Percentiles rank a stretch among this genome's conserved stretches.
Conservation (phyloP, 1,140 invertebrate genomes). For the Pemphigus obesinymphae region DNA sequence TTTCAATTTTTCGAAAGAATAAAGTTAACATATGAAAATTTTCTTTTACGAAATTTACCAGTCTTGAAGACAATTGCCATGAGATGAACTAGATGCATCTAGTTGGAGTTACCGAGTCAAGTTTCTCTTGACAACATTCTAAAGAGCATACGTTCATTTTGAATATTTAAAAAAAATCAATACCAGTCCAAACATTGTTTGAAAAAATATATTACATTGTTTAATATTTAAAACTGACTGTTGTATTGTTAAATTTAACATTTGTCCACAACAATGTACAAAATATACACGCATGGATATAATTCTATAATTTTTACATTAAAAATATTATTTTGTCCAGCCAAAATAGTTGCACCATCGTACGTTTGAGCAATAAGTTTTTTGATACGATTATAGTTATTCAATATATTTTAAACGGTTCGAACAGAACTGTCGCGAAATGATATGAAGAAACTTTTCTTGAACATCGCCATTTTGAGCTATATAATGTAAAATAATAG, state of each 20-base stretch:
- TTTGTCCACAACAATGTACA: not conserved
- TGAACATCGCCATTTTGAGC: not conserved
- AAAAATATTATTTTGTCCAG: not conserved
- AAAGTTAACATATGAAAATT: not conserved
- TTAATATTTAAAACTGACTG: not conserved
- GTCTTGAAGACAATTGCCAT: not conserved
- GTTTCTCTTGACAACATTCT: too few species aligned
- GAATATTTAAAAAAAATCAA: too few species aligned
- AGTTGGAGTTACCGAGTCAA: too few species aligned
- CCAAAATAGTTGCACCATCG: not conserved
- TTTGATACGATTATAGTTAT: not conserved
- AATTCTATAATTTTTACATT: not conserved
- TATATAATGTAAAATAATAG: not conserved
- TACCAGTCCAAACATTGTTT: not conserved
- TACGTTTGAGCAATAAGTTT: not conserved
- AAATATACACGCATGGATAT: not conserved
- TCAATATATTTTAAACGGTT: not conserved
- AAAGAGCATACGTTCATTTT: too few species aligned
- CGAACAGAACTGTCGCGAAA: too few species aligned
- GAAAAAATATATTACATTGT: not conserved
- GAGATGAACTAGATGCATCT: too few species aligned
- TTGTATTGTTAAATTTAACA: not conserved
- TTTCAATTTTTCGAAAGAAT: not conserved
- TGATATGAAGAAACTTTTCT: not conserved
- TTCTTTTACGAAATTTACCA: not conserved